These are phyloP conservation scores for Heliocidaris tuberculata DNA, from an alignment of 35 echinoderm and acorn worm genomes.

Conservation along the genomic window DNA sequence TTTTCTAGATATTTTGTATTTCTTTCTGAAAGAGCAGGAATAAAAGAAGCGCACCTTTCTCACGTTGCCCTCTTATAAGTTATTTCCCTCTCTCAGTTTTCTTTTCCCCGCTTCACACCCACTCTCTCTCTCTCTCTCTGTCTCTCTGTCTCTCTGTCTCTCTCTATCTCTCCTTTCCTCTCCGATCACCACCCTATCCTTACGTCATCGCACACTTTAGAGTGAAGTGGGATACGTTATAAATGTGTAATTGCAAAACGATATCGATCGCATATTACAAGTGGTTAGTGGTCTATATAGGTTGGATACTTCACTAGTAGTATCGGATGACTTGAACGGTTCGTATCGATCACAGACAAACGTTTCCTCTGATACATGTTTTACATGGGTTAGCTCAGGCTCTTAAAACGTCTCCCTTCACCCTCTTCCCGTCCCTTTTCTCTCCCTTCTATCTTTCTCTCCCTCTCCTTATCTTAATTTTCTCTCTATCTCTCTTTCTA, in stretches of 20 bases:
- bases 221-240: neutral
- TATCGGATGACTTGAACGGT: neutral
- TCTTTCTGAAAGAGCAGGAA: too few species aligned
- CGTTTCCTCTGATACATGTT: neutral
- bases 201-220: neutral
- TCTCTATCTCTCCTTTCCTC: too few species aligned
- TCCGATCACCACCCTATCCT: neutral
- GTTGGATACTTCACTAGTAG: neutral
- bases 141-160: too few species aligned
- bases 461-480: neutral
- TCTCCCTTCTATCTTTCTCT: neutral
- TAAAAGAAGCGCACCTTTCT: too few species aligned
- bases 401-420: neutral
- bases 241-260: constrained; percentile 11
- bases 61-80: too few species aligned
- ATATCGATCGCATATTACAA: neutral
- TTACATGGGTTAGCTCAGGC: neutral
- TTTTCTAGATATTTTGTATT: too few species aligned
- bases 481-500: neutral
- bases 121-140: too few species aligned
- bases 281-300: neutral
- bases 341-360: neutral
- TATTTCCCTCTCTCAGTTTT: too few species aligned
- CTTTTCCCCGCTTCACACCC: too few species aligned
- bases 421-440: neutral